phyloP scores from a whole-genome alignment of 1,140 invertebrate species.

The Araneus ventricosus region DNA sequence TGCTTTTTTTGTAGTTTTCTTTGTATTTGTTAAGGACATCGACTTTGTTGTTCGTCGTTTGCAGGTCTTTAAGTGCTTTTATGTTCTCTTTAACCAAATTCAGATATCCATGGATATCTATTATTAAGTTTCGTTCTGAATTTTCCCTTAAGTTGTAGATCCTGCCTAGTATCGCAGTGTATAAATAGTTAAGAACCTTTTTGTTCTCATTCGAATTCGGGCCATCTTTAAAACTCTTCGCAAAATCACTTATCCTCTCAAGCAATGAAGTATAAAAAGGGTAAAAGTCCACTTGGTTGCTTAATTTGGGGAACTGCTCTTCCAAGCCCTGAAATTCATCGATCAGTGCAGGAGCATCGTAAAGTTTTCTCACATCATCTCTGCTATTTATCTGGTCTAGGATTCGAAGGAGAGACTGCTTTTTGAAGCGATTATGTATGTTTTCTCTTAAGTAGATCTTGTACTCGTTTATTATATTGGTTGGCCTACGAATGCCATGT shows the following conservation, averaged over 20 bases:
- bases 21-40: constrained; percentile 15
- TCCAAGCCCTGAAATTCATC: constrained; percentile 14
- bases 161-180: background rate
- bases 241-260: background rate
- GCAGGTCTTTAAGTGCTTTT: background rate
- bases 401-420: background rate
- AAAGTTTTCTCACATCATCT: background rate
- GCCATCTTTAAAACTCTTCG: background rate
- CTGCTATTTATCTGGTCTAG: background rate
- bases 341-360: background rate
- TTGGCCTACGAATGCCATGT: background rate
- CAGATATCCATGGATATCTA: constrained; percentile 3
- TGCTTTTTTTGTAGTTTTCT: constrained; percentile 20
- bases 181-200: constrained; percentile 35
- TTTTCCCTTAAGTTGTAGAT: constrained; percentile 12
- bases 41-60: background rate
- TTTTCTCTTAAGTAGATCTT: constrained; percentile 42
- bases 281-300: background rate
- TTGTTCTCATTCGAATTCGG: background rate
- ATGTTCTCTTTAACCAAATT: background rate
- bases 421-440: background rate
- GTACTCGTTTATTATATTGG: constrained; percentile 23
- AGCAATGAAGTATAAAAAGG: constrained; percentile 18
- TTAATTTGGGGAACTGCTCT: background rate
- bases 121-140: background rate